phyloP scores from a whole-genome alignment of 2,888 invertebrate genomes.

The Ectropis crepuscularia region DNA sequence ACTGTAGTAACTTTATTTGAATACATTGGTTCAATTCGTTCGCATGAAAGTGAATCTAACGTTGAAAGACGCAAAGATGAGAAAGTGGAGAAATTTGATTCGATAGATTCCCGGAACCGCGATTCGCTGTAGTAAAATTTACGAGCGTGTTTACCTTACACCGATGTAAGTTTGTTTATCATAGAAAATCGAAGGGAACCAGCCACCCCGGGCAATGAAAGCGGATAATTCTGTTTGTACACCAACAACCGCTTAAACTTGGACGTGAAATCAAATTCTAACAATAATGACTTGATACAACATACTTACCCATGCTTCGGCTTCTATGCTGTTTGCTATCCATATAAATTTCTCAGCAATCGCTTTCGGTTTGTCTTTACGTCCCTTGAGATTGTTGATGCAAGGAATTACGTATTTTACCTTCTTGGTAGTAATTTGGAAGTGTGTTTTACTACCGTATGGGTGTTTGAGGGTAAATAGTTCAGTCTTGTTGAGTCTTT shows the following conservation, averaged over 20 bases:
- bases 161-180: slow-evolving; percentile 77
- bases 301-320: slow-evolving; percentile 41
- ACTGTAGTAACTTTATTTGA: slow-evolving; percentile 18
- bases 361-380: slow-evolving; percentile 42
- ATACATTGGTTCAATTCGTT: slow-evolving; percentile 24
- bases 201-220: slow-evolving; percentile 66
- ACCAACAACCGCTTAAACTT: slow-evolving; percentile 64
- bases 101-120: slow-evolving; percentile 65
- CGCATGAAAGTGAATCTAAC: slow-evolving; percentile 41
- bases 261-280: slow-evolving; percentile 62
- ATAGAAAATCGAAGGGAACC: slow-evolving; percentile 68
- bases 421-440: slow-evolving; percentile 39
- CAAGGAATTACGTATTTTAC: slow-evolving; percentile 41
- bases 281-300: slow-evolving; percentile 67
- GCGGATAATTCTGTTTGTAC: slow-evolving; percentile 72
- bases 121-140: slow-evolving; percentile 71
- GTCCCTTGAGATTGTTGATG: slow-evolving; percentile 39
- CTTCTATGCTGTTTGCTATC: slow-evolving; percentile 45
- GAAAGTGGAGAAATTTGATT: slow-evolving; percentile 61
- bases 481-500: background rate
- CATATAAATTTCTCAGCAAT: slow-evolving; percentile 46
- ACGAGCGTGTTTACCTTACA: slow-evolving; percentile 75
- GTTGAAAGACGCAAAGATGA: slow-evolving; percentile 38
- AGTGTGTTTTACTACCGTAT: slow-evolving; percentile 31
- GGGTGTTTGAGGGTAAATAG: slow-evolving; percentile 18